Evolutionary conservation across 2,888 invertebrate genomes (phyloP), one percentile per base, ranked within the genome.

Genomic region (Caenorhabditis uteleia): DNA sequence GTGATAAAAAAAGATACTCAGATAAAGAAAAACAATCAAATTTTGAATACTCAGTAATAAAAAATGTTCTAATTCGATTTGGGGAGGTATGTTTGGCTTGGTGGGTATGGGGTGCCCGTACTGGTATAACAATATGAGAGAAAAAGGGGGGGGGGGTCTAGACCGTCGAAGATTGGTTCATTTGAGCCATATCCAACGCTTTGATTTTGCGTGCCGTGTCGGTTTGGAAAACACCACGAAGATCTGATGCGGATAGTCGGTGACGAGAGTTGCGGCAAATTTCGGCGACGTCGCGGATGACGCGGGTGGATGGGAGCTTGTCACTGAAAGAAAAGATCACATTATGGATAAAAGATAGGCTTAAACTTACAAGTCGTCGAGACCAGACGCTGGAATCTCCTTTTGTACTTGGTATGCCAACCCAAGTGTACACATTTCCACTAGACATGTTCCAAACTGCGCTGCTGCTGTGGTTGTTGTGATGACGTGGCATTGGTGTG

Each of bases 401-500:
- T 54, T 64, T 33, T 54, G 64, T 8, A 55, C 45, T 31, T 53
- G 57, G 20, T 50, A 55, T 1, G 48, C 36, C 0, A 59, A 47
- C 14, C 68, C 68, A 14, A 72, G 48, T 33, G 44, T 55, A 40
- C 62, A 61, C 55, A 72, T 67, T 20, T 72, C 71, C 8, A 54
- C 51, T n/a, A 72, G 38, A 23, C 69, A 62, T 0, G 62, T 57
- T 46, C 71, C 71, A 43, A 72, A 57, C 42, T 72, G 68, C 68
- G n/a, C n/a, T n/a, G n/a, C n/a, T n/a, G n/a, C n/a, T n/a, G n/a
- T n/a, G n/a, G n/a, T n/a, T n/a, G n/a, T n/a, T n/a, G n/a, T n/a
- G n/a, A n/a, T n/a, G n/a, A n/a, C n/a, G n/a, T n/a, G n/a, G n/a
- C n/a, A n/a, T n/a, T n/a, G n/a, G n/a, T n/a, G n/a, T n/a, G n/a